Evolutionary conservation across 1,140 invertebrate genomes (phyloP).

Genomic region (fruit fly (Drosophila melanogaster)): DNA sequence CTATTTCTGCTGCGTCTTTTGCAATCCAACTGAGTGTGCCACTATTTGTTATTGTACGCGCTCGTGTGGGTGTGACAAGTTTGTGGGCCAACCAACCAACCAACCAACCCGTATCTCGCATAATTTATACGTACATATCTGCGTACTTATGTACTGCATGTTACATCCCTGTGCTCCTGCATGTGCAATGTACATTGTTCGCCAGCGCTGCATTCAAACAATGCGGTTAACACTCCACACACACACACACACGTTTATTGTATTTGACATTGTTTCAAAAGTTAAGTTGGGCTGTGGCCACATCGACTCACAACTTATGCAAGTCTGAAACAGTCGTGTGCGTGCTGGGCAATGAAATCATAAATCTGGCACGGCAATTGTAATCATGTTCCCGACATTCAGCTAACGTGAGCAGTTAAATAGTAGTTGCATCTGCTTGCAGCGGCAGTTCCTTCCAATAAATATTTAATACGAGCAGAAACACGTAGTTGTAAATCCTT

Average conservation of each 20-base stretch:
- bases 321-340: constrained; percentile 11
- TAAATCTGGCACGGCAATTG: constrained; percentile 59
- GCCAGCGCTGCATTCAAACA: constrained; percentile 39
- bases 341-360: constrained; percentile 34
- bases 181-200: constrained; percentile 45
- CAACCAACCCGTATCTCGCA: constrained; percentile 26
- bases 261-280: constrained; percentile 78
- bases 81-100: not conserved
- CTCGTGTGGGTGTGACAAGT: constrained; percentile 12
- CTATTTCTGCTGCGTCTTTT: constrained; percentile 54
- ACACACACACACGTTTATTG: constrained; percentile 53
- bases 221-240: constrained; percentile 42
- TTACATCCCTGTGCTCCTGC: constrained; percentile 18
- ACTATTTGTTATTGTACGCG: constrained; percentile 9
- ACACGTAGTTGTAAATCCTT: not conserved
- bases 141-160: constrained; percentile 24
- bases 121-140: constrained; percentile 37
- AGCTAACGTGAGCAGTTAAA: constrained; percentile 25
- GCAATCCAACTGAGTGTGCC: constrained; percentile 29
- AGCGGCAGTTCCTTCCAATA: constrained; percentile 5
- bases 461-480: constrained; percentile 6
- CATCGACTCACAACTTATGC: constrained; percentile 58
- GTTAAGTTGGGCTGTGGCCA: constrained; percentile 73
- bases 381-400: constrained; percentile 40
- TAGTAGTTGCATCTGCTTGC: constrained; percentile 12